Evolutionary conservation across 2,113 vertebrate species (phyloP).

Genomic region (Camelus bactrianus): DNA sequence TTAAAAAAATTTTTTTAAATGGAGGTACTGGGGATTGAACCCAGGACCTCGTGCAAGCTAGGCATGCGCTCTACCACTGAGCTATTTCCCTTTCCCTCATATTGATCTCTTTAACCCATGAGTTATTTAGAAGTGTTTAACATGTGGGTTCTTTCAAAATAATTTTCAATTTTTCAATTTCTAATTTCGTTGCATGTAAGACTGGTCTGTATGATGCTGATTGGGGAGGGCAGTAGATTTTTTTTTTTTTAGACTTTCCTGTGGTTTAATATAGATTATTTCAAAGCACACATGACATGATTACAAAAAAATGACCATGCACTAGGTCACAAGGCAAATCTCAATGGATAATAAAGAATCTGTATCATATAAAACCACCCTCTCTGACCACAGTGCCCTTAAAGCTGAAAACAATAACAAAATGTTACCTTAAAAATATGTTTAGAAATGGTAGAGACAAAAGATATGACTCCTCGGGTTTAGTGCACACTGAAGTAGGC

Average conservation of each 20-base stretch:
- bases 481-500: neutral
- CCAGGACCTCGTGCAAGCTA: too few species aligned
- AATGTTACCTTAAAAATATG: neutral
- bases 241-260: slow-evolving; percentile 32
- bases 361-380: neutral
- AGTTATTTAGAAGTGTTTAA: slow-evolving; percentile 40
- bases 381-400: slow-evolving; percentile 20
- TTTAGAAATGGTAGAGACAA: slow-evolving; percentile 56
- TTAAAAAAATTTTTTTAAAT: too few species aligned
- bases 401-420: slow-evolving; percentile 28
- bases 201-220: slow-evolving; percentile 9
- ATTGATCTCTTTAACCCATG: slow-evolving; percentile 38
- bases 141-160: neutral
- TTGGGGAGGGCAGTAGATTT: neutral
- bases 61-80: too few species aligned
- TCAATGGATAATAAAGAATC: neutral
- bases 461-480: neutral
- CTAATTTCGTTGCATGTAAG: neutral
- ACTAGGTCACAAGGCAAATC: slow-evolving; percentile 22
- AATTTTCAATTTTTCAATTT: slow-evolving; percentile 50
- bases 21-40: too few species aligned
- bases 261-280: slow-evolving; percentile 22
- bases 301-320: neutral
- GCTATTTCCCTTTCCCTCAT: neutral
- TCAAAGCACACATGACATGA: neutral